phyloP scores from a whole-genome alignment of 1,140 invertebrate species.

The Heterodera schachtii region DNA sequence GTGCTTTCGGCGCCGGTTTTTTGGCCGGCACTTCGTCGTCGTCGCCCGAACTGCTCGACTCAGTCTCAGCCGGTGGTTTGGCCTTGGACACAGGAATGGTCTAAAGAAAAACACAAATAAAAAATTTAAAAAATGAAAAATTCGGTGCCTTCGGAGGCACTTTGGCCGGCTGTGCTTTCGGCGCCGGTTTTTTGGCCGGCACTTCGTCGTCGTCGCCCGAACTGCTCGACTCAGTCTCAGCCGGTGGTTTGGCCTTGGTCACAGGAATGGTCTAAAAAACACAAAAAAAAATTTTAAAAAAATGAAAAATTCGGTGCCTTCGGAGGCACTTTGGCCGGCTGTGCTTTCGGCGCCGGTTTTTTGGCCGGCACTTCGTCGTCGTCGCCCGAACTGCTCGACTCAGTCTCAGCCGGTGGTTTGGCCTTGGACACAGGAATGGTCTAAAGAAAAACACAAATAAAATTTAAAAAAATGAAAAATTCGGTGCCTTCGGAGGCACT shows the following conservation, averaged over 20 bases:
- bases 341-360: too few species aligned
- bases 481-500: background rate
- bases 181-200: background rate
- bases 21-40: background rate
- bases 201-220: constrained; percentile 6
- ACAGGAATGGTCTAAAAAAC: too few species aligned
- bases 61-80: background rate
- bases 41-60: constrained; percentile 3
- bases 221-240: background rate
- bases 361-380: too few species aligned
- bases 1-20: background rate
- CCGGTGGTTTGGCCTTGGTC: background rate
- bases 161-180: background rate
- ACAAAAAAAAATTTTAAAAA: background rate
- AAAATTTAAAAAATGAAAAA: background rate
- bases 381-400: too few species aligned
- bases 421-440: background rate
- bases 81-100: background rate
- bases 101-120: background rate
- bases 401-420: background rate
- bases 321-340: too few species aligned
- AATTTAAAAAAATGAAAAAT: background rate
- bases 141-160: background rate
- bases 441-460: background rate
- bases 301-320: background rate